These are phyloP conservation scores for Chironomus tepperi DNA, from an alignment of 1,140 invertebrate species.

Conservation along the genomic window DNA sequence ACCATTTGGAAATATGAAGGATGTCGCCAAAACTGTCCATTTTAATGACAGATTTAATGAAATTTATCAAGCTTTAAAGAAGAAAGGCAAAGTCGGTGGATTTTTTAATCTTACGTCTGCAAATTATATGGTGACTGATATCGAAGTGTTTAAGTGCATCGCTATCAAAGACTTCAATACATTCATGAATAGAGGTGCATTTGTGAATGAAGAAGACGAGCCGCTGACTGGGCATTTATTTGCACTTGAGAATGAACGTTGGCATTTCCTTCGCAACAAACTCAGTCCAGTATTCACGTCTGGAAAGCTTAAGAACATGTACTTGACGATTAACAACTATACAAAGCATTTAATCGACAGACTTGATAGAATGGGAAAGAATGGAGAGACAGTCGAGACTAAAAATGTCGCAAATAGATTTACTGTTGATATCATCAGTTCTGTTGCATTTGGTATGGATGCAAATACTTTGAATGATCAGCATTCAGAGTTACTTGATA, in stretches of 20 bases:
- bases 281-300: constrained; percentile 55
- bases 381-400: constrained; percentile 41
- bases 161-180: constrained; percentile 44
- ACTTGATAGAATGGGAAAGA: constrained; percentile 34
- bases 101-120: not conserved
- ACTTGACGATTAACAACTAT: constrained; percentile 42
- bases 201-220: constrained; percentile 34
- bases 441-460: constrained; percentile 49
- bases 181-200: constrained; percentile 30
- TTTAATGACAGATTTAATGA: not conserved
- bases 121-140: not conserved
- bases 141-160: constrained; percentile 45
- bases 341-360: constrained; percentile 39
- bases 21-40: constrained; percentile 33
- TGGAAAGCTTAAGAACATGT: constrained; percentile 52
- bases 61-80: not conserved
- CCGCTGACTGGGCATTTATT: constrained; percentile 39
- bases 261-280: constrained; percentile 50
- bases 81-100: not conserved
- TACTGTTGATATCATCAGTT: constrained; percentile 47
- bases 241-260: constrained; percentile 44
- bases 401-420: constrained; percentile 43
- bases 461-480: constrained; percentile 44
- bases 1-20: constrained; percentile 43
- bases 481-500: constrained; percentile 34